Evolutionary conservation across 2,797 vertebrate genomes (phyloP).

Genomic region (Cynopterus sphinx): DNA sequence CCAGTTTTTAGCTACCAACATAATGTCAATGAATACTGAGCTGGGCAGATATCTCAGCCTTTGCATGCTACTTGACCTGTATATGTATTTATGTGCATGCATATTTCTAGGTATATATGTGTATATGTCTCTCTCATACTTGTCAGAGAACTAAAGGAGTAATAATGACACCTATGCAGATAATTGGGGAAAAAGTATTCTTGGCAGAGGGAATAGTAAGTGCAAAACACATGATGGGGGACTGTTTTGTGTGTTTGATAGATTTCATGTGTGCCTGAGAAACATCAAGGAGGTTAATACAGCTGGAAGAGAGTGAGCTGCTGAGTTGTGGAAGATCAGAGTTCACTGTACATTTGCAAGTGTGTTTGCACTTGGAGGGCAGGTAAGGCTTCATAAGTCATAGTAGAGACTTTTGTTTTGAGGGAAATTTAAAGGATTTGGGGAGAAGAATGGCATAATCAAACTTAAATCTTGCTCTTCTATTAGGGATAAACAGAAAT

Average conservation of each 20-base stretch:
- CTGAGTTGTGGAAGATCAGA: background rate
- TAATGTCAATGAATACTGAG: background rate
- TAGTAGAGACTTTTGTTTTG: background rate
- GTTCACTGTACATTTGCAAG: background rate
- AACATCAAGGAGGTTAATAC: background rate
- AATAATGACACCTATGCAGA: background rate
- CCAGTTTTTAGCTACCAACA: background rate
- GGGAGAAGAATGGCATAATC: background rate
- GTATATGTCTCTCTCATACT: background rate
- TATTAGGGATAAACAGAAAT: background rate
- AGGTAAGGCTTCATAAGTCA: background rate
- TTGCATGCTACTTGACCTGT: background rate
- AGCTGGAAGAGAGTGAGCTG: background rate
- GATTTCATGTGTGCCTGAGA: background rate
- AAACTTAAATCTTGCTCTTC: background rate
- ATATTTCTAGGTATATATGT: background rate
- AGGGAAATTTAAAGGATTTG: background rate
- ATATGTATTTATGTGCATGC: background rate
- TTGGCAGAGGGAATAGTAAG: background rate
- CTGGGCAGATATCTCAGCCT: background rate
- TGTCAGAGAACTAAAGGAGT: background rate
- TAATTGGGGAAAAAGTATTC: background rate
- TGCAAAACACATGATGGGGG: background rate
- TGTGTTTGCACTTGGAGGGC: background rate
- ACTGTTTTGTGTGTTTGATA: background rate